These are phyloP conservation scores for Drosophila nannoptera DNA, from an alignment of 1,140 invertebrate species.

Conservation along the genomic window DNA sequence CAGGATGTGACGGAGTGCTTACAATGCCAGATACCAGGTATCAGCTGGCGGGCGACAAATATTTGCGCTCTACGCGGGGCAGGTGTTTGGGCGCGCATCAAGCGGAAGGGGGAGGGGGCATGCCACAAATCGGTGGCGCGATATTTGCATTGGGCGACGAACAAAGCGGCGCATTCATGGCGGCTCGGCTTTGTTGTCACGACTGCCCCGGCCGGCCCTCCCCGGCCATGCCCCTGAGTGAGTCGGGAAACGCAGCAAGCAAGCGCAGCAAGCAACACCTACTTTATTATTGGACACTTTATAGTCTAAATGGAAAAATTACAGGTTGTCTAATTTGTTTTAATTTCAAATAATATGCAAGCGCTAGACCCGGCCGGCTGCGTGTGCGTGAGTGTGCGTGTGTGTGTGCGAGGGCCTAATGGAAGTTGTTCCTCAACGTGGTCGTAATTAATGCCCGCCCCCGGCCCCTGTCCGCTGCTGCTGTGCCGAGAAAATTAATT, in stretches of 20 bases:
- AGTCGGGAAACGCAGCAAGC: slow-evolving; percentile 27
- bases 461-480: slow-evolving; percentile 26
- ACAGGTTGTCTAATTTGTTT: slow-evolving; percentile 78
- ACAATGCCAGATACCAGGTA: slow-evolving; percentile 20
- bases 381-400: slow-evolving; percentile 25
- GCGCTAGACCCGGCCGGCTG: slow-evolving; percentile 27
- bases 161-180: slow-evolving; percentile 66
- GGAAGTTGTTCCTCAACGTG: slow-evolving; percentile 76
- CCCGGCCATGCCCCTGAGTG: too few species aligned
- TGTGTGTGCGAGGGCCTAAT: slow-evolving; percentile 53
- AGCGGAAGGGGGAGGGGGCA: background rate
- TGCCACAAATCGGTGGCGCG: background rate
- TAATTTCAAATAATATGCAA: slow-evolving; percentile 76
- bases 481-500: slow-evolving; percentile 75
- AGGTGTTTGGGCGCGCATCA: slow-evolving; percentile 54
- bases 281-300: slow-evolving; percentile 77
- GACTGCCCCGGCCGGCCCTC: too few species aligned
- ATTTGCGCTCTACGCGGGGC: slow-evolving; percentile 31
- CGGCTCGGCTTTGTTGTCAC: slow-evolving; percentile 71
- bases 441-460: slow-evolving; percentile 70
- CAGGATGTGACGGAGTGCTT: slow-evolving; percentile 38
- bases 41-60: slow-evolving; percentile 11
- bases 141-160: slow-evolving; percentile 28
- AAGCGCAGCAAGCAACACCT: slow-evolving; percentile 69
- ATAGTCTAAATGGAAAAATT: slow-evolving; percentile 75